phyloP scores from a whole-genome alignment of 2,888 invertebrate genomes.

The Leucoma salicis region DNA sequence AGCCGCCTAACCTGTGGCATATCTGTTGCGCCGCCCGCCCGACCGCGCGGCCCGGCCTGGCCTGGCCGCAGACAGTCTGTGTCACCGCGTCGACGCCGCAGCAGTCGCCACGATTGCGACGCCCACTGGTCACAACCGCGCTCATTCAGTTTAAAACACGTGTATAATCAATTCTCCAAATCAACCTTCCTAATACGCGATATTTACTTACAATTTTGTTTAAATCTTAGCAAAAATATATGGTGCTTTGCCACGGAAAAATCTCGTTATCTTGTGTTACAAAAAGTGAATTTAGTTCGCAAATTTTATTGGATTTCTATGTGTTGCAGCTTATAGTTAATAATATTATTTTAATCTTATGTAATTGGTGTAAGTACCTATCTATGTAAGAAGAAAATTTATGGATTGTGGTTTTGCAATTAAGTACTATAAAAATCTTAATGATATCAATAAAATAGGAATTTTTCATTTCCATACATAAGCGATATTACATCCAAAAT shows the following conservation, averaged over 20 bases:
- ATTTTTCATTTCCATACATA: no score
- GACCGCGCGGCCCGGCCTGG: conserved; percentile 42
- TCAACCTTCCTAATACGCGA: conserved; percentile 32
- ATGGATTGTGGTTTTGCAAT: background rate
- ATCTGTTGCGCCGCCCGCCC: conserved; percentile 76
- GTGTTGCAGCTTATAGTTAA: conserved; percentile 1
- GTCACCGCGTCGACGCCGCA: conserved; percentile 34
- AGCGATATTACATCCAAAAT: no score
- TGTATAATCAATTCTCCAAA: conserved; percentile 32
- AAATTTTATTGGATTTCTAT: conserved; percentile 9
- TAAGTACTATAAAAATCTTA: no score
- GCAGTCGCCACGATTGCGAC: conserved; percentile 25
- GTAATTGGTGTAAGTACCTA: conserved; percentile 27
- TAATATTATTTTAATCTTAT: conserved; percentile 14
- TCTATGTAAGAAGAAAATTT: background rate
- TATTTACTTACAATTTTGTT: background rate
- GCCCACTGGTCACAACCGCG: conserved; percentile 25
- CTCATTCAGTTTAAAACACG: conserved; percentile 56
- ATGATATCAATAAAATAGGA: no score
- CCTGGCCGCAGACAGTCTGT: conserved; percentile 42
- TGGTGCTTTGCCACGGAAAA: conserved; percentile 1
- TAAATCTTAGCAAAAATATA: background rate
- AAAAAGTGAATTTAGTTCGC: conserved; percentile 20
- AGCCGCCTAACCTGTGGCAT: conserved; percentile 79
- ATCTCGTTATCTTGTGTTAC: conserved; percentile 4